These are phyloP conservation scores for Scrobipalpa atriplicella DNA, from an alignment of 2,888 invertebrate genomes.

Conservation along the genomic window DNA sequence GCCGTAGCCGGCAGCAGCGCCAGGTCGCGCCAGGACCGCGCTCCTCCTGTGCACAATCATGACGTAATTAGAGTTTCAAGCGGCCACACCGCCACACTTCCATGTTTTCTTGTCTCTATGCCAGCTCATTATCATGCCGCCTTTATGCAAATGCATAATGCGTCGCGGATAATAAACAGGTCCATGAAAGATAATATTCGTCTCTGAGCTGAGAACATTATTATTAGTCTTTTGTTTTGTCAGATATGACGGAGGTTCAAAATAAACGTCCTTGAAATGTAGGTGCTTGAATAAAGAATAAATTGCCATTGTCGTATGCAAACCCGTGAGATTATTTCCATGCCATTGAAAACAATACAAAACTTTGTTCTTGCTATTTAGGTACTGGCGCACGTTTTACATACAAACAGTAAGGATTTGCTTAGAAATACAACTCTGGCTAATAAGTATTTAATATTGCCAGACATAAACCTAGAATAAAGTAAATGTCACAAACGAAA, in stretches of 20 bases:
- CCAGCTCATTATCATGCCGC: conserved; percentile 15
- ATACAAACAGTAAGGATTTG: background rate
- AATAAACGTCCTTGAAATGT: conserved; percentile 1
- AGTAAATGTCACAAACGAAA: conserved; percentile 1
- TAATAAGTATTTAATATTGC: background rate
- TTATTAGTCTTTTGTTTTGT: conserved; percentile 3
- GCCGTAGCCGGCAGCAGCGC: conserved; percentile 53
- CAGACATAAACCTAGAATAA: background rate
- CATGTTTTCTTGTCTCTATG: conserved; percentile 19
- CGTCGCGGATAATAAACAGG: conserved; percentile 4
- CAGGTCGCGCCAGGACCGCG: conserved; percentile 40
- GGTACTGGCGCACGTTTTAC: background rate
- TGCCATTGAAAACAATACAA: conserved; percentile 20
- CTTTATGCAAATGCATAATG: conserved; percentile 14
- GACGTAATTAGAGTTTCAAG: conserved; percentile 19
- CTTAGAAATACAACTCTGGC: background rate
- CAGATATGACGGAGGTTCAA: background rate
- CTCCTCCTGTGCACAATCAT: conserved; percentile 27
- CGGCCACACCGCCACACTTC: background rate
- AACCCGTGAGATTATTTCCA: conserved; percentile 22
- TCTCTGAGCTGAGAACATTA: conserved; percentile 4
- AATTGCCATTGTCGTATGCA: conserved; percentile 3
- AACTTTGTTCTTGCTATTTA: background rate
- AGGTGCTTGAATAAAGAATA: background rate
- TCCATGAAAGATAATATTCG: background rate